Percentiles rank a stretch among this genome's conserved stretches.
Evolutionary conservation across 2,797 vertebrate species (phyloP).

Genomic region (Sebastes iracundus): DNA sequence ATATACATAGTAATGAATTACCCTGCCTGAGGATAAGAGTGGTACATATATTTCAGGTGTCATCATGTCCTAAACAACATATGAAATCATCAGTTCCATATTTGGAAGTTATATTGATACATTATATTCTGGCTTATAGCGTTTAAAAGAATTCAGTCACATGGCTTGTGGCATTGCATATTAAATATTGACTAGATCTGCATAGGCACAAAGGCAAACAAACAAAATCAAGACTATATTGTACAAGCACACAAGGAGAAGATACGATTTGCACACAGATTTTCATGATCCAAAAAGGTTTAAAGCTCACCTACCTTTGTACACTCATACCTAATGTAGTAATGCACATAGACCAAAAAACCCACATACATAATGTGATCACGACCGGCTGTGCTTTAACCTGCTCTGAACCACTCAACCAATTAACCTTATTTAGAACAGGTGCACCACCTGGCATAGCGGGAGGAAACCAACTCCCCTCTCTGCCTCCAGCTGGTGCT

Average conservation of each 20-base stretch:
- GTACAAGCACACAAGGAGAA: background rate
- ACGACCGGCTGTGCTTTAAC: constrained; percentile 49
- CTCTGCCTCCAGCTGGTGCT: constrained; percentile 61
- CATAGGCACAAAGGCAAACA: background rate
- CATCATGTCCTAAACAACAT: background rate
- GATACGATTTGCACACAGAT: background rate
- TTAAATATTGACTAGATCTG: background rate
- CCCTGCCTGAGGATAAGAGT: background rate
- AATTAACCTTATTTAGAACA: constrained; percentile 63
- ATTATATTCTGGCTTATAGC: background rate
- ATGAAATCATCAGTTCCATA: background rate
- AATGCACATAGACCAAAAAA: background rate
- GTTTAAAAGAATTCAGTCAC: background rate
- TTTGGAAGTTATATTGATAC: background rate
- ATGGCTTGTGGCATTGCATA: background rate
- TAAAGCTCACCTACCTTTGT: background rate
- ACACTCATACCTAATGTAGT: background rate
- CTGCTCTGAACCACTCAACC: constrained; percentile 62
- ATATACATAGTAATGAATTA: background rate
- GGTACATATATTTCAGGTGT: background rate
- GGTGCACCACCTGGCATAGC: constrained; percentile 62
- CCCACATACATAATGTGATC: constrained; percentile 11
- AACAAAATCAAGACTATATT: background rate
- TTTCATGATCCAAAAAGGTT: background rate
- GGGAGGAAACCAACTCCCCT: constrained; percentile 20